Evolutionary conservation across 2,888 invertebrate species (phyloP), one percentile per base, ranked within the genome.

Genomic region (Tryphoninae sp.): DNA sequence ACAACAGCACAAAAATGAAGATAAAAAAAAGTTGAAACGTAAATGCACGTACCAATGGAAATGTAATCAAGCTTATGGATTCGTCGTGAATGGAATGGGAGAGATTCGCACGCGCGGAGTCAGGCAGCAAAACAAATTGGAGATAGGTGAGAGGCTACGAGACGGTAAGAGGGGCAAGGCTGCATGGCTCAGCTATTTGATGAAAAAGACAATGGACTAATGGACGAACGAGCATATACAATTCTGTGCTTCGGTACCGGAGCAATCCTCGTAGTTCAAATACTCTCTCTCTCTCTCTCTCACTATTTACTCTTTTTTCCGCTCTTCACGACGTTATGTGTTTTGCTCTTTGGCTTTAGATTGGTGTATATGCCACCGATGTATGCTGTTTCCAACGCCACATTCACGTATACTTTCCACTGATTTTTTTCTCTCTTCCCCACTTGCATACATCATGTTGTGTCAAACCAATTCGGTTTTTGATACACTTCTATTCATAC

Each of bases 61-160:
- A 83, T 78, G 83, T 83, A 83, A 80, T 83, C 78, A 75, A 67
- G 80, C 80, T 82, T 83, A 83, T 83, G 80, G 80, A 78, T 80
- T 69, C 40, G 69, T 69, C 58, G 67, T 62, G 61, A 65, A 80
- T 72, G 61, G 69, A 77, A 65, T 55, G 61, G 7, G 49, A 45
- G 51, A 13, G 9, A 11, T 11, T n/a, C 2, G 45, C 33, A 19
- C 13, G 6, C 9, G 23, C 9, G 13, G 40, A 33, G 22, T 69
- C 8, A 26, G 40, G 2, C 62, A 51, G 59, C 22, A 13, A 67
- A 53, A 11, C 19, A 13, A 72, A 23, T 23, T 71, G 16, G 55
- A 42, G 69, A 2, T 45, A 42, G 23, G 7, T 19, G 19, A 19
- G 9, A 55, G 16, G 16, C 51, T 58, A 59, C n/a, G 19, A 13